phyloP scores from a whole-genome alignment of 2,797 vertebrate species.

The Vultur gryphus region DNA sequence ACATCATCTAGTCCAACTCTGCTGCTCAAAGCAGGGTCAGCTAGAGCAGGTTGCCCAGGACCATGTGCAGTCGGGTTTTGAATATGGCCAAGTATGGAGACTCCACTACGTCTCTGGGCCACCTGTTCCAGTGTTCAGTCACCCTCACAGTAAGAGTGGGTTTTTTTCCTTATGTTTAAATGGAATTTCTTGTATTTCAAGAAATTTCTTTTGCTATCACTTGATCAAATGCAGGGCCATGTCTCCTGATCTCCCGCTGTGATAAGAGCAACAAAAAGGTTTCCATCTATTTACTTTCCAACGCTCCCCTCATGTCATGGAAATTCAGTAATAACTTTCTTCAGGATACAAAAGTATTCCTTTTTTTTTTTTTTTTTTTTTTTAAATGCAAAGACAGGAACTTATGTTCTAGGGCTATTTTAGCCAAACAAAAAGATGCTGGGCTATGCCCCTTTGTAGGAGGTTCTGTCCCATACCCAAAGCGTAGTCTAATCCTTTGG shows the following conservation, averaged over 20 bases:
- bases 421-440: not conserved
- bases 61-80: not conserved
- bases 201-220: not conserved
- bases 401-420: not conserved
- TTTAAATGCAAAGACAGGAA: not conserved
- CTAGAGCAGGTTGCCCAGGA: not conserved
- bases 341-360: not conserved
- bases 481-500: not conserved
- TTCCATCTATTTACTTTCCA: not conserved
- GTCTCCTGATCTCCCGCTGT: not conserved
- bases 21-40: not conserved
- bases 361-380: not conserved
- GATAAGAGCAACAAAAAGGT: not conserved
- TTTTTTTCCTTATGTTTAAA: not conserved
- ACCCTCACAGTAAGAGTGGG: not conserved
- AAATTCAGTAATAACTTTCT: not conserved
- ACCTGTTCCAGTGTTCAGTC: not conserved
- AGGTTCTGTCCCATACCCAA: not conserved
- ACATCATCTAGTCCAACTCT: not conserved
- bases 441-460: not conserved
- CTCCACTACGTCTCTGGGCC: not conserved
- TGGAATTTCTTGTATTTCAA: not conserved
- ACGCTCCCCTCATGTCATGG: not conserved
- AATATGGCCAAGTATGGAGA: not conserved
- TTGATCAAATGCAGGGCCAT: not conserved